Conservation (phyloP, 2,113 vertebrate genomes). For the Amazona guildingii region DNA sequence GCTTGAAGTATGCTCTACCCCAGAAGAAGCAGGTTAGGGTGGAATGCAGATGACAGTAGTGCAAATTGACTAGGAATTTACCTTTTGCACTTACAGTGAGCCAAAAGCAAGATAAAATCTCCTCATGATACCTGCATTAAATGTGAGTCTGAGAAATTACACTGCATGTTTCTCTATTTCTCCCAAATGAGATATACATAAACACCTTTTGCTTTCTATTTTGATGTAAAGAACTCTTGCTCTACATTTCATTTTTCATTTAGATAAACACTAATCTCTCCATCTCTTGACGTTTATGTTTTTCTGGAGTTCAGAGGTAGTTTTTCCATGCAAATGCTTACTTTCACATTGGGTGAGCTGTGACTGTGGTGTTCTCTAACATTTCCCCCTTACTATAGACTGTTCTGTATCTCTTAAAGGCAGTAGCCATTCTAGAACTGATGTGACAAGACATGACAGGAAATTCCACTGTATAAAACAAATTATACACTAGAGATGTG, state of each 20-base stretch:
- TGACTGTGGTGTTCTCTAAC: conserved; percentile 23
- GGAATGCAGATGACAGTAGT: background rate
- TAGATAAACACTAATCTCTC: background rate
- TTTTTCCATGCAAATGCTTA: background rate
- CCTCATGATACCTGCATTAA: background rate
- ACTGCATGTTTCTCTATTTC: background rate
- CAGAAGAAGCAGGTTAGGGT: background rate
- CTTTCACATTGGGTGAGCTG: background rate
- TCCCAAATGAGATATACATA: background rate
- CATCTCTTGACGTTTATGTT: background rate
- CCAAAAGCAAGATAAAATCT: background rate
- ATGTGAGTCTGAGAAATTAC: background rate
- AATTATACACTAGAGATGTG: conserved; percentile 43
- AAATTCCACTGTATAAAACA: conserved; percentile 61
- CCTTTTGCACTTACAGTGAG: background rate
- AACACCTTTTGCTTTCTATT: background rate
- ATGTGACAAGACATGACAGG: conserved; percentile 41
- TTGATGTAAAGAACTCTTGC: background rate
- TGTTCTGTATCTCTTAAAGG: conserved; percentile 39
- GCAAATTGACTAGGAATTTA: background rate
- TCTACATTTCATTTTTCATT: background rate
- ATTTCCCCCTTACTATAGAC: background rate
- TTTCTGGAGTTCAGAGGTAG: background rate
- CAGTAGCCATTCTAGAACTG: conserved; percentile 22
- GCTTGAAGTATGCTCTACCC: background rate